Evolutionary conservation across 2,113 vertebrate genomes (phyloP).

Genomic region (Odontophorus gujanensis): DNA sequence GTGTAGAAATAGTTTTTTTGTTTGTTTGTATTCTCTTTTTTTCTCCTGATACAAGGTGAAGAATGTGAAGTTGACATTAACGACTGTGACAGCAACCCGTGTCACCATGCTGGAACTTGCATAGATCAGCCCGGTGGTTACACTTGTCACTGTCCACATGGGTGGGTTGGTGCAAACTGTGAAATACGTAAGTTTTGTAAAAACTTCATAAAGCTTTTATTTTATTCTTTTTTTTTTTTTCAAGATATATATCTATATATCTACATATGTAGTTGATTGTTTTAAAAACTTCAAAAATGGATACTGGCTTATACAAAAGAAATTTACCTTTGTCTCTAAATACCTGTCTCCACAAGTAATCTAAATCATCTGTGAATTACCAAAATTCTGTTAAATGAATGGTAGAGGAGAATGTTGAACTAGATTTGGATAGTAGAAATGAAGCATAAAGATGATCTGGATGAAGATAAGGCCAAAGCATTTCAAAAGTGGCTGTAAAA

Average conservation of each 20-base stretch:
- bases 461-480: background rate
- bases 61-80: slow-evolving; percentile 92
- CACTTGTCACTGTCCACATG: slow-evolving; percentile 91
- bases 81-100: slow-evolving; percentile 94
- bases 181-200: slow-evolving; percentile 92
- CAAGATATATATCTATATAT: background rate
- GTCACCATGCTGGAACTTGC: slow-evolving; percentile 93
- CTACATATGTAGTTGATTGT: background rate
- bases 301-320: background rate
- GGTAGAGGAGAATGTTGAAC: background rate
- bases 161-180: slow-evolving; percentile 96
- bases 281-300: background rate
- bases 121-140: slow-evolving; percentile 93
- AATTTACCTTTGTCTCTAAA: background rate
- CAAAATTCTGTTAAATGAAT: background rate
- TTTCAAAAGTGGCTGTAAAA: background rate
- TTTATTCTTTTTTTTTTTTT: too few relatives aligned
- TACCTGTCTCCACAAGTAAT: background rate
- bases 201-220: background rate
- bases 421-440: background rate
- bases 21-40: rapidly evolving
- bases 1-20: background rate
- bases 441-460: background rate
- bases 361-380: background rate
- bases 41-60: slow-evolving; percentile 78